A percentile compares a stretch with the other conserved stretches of the same genome.
Conservation (phyloP, 2,797 vertebrate genomes). For the Sylvilagus floridanus region DNA sequence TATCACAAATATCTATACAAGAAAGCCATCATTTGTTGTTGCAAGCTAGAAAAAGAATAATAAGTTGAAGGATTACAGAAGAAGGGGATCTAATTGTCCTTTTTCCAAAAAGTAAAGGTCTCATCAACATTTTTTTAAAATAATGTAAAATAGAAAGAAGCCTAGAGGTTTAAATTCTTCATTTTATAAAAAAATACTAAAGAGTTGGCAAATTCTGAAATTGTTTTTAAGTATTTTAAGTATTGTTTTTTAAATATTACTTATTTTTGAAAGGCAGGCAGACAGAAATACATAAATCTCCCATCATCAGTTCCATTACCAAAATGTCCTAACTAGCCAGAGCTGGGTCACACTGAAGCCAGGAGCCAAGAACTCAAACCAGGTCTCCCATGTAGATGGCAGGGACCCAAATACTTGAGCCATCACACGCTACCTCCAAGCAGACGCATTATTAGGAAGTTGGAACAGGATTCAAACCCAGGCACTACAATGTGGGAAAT, state of each 20-base stretch:
- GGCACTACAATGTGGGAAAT: too few species aligned
- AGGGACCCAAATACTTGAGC: too few species aligned
- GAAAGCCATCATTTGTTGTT: background rate
- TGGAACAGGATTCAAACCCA: too few species aligned
- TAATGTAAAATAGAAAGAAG: background rate
- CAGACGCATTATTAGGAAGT: too few species aligned
- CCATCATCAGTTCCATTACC: too few species aligned
- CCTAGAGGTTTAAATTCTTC: background rate
- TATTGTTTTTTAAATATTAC: background rate
- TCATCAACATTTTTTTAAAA: background rate
- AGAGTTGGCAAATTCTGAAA: background rate
- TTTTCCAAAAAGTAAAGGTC: background rate
- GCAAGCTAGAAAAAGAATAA: background rate
- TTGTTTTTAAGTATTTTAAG: background rate
- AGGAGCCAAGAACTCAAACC: too few species aligned
- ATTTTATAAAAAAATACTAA: background rate
- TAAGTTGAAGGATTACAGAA: background rate
- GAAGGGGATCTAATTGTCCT: background rate
- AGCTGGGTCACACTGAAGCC: too few species aligned
- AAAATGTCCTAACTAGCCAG: too few species aligned
- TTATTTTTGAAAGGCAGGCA: background rate
- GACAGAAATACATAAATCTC: too few species aligned
- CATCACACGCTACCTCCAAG: too few species aligned
- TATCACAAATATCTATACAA: background rate
- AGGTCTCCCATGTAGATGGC: too few species aligned